Conservation (phyloP, 2,888 invertebrate species). For the Mythimna ferrago region DNA sequence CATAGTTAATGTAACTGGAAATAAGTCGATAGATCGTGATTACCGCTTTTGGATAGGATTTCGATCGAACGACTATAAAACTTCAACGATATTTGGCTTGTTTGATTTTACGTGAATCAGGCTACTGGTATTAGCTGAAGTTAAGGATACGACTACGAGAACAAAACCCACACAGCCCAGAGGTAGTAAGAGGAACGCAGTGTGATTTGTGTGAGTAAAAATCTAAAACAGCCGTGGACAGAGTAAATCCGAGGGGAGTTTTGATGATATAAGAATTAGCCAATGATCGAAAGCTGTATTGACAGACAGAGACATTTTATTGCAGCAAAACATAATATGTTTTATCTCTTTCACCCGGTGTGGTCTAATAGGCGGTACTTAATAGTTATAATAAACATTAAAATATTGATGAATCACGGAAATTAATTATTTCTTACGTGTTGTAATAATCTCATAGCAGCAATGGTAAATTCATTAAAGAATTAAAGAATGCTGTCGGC, state of each 20-base stretch:
- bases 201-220: not conserved
- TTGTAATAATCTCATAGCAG: conserved; percentile 33
- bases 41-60: too few relatives aligned
- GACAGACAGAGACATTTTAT: too few relatives aligned
- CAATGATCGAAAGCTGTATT: too few relatives aligned
- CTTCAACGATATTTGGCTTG: too few relatives aligned
- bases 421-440: conserved; percentile 37
- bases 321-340: not conserved
- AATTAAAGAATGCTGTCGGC: conserved; percentile 36
- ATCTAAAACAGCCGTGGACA: too few relatives aligned
- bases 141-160: not conserved
- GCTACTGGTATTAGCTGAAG: too few relatives aligned
- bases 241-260: too few relatives aligned
- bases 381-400: conserved; percentile 34
- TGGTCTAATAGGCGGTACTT: conserved; percentile 9
- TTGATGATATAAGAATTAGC: too few relatives aligned
- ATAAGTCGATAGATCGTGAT: too few relatives aligned
- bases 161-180: not conserved
- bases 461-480: conserved; percentile 35
- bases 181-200: not conserved
- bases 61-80: too few relatives aligned
- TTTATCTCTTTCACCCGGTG: conserved; percentile 4
- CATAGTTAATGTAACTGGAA: too few relatives aligned
- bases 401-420: conserved; percentile 26
- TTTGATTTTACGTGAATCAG: too few relatives aligned